phyloP scores from a whole-genome alignment of 2,797 vertebrate species.

The Acanthurus tractus region DNA sequence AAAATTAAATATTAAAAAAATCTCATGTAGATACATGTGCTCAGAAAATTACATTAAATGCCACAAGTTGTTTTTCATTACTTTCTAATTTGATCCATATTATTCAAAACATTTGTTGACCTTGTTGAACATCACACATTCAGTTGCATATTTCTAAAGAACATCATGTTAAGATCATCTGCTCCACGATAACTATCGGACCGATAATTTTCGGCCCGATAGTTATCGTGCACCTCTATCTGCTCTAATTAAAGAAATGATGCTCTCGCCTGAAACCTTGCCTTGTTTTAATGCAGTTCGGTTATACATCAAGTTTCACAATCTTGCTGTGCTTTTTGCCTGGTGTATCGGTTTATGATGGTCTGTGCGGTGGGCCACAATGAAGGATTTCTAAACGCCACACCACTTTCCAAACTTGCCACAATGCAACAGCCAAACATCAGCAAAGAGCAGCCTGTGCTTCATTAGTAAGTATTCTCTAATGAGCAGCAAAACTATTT shows the following conservation, averaged over 20 bases:
- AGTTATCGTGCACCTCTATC: too few relatives aligned
- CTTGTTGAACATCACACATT: neutral
- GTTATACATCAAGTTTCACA: too few relatives aligned
- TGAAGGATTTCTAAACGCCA: slow-evolving; percentile 3
- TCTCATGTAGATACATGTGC: neutral
- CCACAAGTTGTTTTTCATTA: neutral
- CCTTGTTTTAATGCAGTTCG: too few relatives aligned
- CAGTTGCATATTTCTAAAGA: neutral
- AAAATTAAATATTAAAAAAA: neutral
- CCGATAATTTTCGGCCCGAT: too few relatives aligned
- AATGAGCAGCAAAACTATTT: slow-evolving; percentile 68
- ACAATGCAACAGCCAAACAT: slow-evolving; percentile 41
- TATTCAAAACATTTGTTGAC: neutral
- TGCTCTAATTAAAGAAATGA: too few relatives aligned
- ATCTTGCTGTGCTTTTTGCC: neutral
- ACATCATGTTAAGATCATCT: too few relatives aligned
- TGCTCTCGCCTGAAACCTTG: too few relatives aligned
- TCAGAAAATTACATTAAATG: neutral
- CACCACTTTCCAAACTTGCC: neutral
- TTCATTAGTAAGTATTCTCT: slow-evolving; percentile 70
- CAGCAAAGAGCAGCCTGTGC: slow-evolving; percentile 42
- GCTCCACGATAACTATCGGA: too few relatives aligned
- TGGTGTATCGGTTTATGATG: slow-evolving; percentile 17
- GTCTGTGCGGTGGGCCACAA: neutral
- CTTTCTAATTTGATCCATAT: neutral